Conservation (phyloP, 2,888 invertebrate species). For the Hoplodrina blanda region DNA sequence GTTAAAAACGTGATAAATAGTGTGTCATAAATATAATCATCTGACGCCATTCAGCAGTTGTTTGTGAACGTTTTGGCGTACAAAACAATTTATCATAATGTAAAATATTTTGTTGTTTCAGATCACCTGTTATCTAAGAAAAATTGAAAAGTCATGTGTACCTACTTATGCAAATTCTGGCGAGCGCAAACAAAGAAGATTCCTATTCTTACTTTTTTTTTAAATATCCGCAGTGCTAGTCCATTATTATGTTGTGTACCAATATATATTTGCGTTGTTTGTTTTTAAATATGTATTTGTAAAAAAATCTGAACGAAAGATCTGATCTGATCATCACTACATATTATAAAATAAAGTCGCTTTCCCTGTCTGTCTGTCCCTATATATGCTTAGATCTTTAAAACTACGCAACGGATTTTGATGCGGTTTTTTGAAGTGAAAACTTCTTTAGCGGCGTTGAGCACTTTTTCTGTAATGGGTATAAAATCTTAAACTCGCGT, state of each 20-base stretch:
- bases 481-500: no score
- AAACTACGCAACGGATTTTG: no score
- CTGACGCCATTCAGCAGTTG: not conserved
- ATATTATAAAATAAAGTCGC: no score
- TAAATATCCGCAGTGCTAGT: not conserved
- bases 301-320: no score
- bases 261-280: not conserved
- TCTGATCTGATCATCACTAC: no score
- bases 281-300: not conserved
- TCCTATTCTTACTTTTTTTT: not conserved
- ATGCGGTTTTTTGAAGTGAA: no score
- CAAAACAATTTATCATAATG: slow-evolving; percentile 3
- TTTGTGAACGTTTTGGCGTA: not conserved
- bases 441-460: no score
- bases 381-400: no score
- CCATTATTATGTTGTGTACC: no score
- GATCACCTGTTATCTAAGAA: slow-evolving; percentile 17
- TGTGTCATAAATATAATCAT: not conserved
- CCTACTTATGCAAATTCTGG: not conserved
- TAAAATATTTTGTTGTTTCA: slow-evolving; percentile 20
- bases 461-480: no score
- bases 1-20: not conserved
- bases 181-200: not conserved
- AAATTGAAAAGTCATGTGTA: not conserved
- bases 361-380: no score